These are phyloP conservation scores for Drosophila ficusphila DNA, from an alignment of 1,140 invertebrate genomes.

Conservation along the genomic window DNA sequence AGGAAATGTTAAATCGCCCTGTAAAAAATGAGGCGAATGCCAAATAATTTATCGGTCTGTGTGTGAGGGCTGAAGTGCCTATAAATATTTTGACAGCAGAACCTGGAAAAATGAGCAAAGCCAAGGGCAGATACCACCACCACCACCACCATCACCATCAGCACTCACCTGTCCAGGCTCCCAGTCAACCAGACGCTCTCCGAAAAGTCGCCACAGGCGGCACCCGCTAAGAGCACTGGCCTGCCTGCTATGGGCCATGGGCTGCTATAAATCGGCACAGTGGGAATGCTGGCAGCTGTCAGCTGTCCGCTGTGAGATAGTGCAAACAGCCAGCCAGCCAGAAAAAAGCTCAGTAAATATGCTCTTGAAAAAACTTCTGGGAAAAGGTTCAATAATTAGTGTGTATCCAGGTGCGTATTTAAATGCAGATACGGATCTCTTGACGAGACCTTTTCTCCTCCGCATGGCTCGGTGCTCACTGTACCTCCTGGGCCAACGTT, in stretches of 20 bases:
- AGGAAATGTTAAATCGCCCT: constrained; percentile 49
- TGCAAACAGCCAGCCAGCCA: too few relatives aligned
- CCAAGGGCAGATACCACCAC: constrained; percentile 66
- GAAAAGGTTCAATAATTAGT: too few relatives aligned
- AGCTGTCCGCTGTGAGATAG: background rate
- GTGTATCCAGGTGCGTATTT: too few relatives aligned
- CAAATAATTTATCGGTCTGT: constrained; percentile 39
- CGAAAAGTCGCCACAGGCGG: constrained; percentile 18
- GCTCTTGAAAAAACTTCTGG: too few relatives aligned
- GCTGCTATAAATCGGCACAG: background rate
- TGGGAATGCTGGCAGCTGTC: constrained; percentile 8
- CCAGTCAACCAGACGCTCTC: constrained; percentile 23
- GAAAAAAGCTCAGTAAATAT: too few relatives aligned
- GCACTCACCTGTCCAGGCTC: constrained; percentile 67
- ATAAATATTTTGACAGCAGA: constrained; percentile 73
- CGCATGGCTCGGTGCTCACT: too few relatives aligned
- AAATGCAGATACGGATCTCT: too few relatives aligned
- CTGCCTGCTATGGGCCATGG: too few relatives aligned
- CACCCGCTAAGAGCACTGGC: constrained; percentile 2
- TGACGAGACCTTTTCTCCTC: too few relatives aligned
- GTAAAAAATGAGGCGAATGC: constrained; percentile 35
- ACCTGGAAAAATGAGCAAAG: constrained; percentile 42
- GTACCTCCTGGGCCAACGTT: background rate
- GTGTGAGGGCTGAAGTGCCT: constrained; percentile 37
- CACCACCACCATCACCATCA: too few relatives aligned